Base-by-base conservation (phyloP, 2,113 vertebrate genomes). In the Aphyosemion australe region DNA sequence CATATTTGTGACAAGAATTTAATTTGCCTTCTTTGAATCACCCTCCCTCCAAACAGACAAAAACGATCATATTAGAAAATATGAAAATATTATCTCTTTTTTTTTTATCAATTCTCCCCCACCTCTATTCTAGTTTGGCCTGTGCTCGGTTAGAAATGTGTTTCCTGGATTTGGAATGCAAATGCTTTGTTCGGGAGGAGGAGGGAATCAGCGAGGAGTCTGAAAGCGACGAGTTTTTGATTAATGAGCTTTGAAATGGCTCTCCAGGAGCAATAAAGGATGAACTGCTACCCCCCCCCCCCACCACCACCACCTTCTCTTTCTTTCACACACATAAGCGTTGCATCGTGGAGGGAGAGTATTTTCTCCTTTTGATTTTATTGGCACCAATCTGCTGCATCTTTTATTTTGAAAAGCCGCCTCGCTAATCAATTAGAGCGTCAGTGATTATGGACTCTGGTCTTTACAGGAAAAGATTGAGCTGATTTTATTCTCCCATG, bases 231-330 rank as follows among this genome's bases (percentile, higher is more conserved):
- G 89, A 92, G 88, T 93, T 94, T 94, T 93, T 97, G 95, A 96
- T 95, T 96, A 94, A 96, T 94, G 92, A 90, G 88, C 90, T 95
- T 95, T 95, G 94, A 95, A 96, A 95, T 92, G 91, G 89, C 89
- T 91, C 91, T 93, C 93, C 91, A 93, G 93, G 92, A 92, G 90
- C 91, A 93, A 91, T 89, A 91, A 92, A 91, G 88, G 82, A 88
- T 91, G 88, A 91, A 92, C 90, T 82, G 78, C 80, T 80, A 81
- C 89, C 86, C 78, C 82, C 50, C 52, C 13, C 53, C 14, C 68
- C n/a, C 45, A n/a, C n/a, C n/a, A n/a, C n/a, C n/a, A n/a, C 37
- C 21, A 18, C 19, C 21, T 14, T 50, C 49, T 49, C 50, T 43
- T 19, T 61, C 51, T 20, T 32, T 6, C 48, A 46, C 61, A 39